phyloP scores from a whole-genome alignment of 1,140 invertebrate species.

The Xylocopa sonorina region DNA sequence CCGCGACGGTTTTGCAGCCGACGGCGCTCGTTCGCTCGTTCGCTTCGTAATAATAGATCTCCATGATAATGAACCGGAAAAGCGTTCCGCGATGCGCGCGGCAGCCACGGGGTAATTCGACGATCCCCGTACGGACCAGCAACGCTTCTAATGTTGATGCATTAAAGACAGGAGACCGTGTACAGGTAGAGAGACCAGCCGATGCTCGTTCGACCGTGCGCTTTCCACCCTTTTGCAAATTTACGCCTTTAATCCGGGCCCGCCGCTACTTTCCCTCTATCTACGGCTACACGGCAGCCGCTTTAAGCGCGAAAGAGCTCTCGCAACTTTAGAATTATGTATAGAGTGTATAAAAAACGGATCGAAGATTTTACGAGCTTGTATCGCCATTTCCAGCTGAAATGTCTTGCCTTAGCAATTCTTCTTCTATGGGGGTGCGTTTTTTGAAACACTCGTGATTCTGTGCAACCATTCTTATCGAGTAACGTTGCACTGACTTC shows the following conservation, averaged over 20 bases:
- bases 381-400: no score
- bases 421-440: no score
- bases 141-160: conserved; percentile 16
- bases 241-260: neutral
- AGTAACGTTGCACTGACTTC: no score
- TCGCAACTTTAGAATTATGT: neutral
- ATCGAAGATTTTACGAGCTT: no score
- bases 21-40: neutral
- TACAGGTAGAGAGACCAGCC: no score
- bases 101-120: conserved; percentile 37
- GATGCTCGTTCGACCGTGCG: neutral
- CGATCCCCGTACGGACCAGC: conserved; percentile 1
- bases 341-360: no score
- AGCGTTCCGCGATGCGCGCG: conserved; percentile 32
- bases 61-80: conserved; percentile 51
- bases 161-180: conserved; percentile 1
- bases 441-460: no score
- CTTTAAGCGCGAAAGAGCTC: neutral
- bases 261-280: neutral
- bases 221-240: neutral
- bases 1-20: neutral
- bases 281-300: no score
- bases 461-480: no score
- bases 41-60: conserved; percentile 49
- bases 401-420: no score